These are phyloP conservation scores for Nyctalus aviator DNA, from an alignment of 2,797 vertebrate genomes.

Conservation along the genomic window DNA sequence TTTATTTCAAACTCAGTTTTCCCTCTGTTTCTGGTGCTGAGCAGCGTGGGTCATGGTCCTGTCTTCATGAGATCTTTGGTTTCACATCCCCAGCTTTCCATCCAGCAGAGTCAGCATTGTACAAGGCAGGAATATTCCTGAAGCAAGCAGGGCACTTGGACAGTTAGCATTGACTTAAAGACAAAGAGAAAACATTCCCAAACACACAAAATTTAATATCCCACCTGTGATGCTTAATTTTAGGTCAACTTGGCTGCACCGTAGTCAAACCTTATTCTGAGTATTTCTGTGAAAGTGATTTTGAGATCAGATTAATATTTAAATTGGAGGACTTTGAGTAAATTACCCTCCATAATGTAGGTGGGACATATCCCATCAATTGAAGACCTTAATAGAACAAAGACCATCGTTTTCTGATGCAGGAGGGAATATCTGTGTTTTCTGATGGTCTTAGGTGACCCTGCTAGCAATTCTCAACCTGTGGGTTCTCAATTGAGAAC, in stretches of 20 bases:
- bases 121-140: neutral
- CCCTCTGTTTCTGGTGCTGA: neutral
- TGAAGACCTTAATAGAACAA: neutral
- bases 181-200: neutral
- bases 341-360: neutral
- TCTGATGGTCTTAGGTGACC: too few relatives aligned
- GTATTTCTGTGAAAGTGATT: neutral
- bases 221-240: neutral
- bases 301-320: neutral
- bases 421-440: neutral
- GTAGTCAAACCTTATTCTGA: neutral
- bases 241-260: neutral
- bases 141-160: neutral
- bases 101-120: neutral
- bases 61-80: neutral
- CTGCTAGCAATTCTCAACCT: too few relatives aligned
- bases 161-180: neutral
- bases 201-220: neutral
- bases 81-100: neutral
- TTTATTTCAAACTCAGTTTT: constrained; percentile 17
- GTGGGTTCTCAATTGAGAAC: too few relatives aligned
- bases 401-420: neutral
- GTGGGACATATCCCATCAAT: neutral
- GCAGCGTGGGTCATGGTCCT: neutral
- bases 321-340: neutral